Conservation (phyloP, 2,797 vertebrate species). For the Neoniphon sammara region DNA sequence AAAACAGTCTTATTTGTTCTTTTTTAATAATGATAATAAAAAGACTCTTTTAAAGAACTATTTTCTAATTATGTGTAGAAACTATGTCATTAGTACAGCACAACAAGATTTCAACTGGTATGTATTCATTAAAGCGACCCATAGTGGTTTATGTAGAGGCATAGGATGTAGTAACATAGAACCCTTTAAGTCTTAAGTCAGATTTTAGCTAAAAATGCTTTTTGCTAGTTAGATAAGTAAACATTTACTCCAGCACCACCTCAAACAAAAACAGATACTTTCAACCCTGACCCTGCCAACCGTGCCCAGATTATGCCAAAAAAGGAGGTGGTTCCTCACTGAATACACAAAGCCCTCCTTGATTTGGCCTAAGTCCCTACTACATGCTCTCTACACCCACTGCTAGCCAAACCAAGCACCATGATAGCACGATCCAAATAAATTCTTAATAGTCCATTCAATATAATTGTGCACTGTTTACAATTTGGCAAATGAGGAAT, state of each 20-base stretch:
- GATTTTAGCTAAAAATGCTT: not conserved
- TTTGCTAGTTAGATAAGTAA: not conserved
- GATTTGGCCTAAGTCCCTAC: not conserved
- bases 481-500: not conserved
- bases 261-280: not conserved
- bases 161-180: not conserved
- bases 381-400: not conserved
- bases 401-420: not conserved
- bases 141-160: not conserved
- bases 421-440: no score
- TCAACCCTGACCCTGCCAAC: not conserved
- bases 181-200: not conserved
- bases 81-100: not conserved
- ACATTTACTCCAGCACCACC: not conserved
- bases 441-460: no score
- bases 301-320: not conserved
- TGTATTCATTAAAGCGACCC: not conserved
- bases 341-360: not conserved
- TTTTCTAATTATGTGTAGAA: not conserved
- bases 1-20: not conserved
- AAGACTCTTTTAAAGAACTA: not conserved
- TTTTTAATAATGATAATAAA: slow-evolving; percentile 14
- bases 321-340: not conserved
- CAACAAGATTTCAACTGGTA: not conserved
- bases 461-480: slow-evolving; percentile 25